Evolutionary conservation across 2,888 invertebrate species (phyloP).

Genomic region (Drymonia ruficornis): DNA sequence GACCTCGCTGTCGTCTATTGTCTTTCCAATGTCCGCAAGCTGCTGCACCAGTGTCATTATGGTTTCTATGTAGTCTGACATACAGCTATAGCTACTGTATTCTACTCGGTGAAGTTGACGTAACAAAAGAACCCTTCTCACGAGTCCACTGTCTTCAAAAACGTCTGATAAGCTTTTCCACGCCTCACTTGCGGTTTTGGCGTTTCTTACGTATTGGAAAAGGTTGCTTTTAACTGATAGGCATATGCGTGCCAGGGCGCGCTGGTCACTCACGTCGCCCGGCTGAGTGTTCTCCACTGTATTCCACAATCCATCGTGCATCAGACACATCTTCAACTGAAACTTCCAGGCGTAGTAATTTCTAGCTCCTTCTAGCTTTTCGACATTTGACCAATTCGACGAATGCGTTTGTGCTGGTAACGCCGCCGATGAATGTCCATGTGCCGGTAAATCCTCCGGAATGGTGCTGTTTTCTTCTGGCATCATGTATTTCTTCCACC

Average conservation of each 20-base stretch:
- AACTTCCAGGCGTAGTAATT: not conserved
- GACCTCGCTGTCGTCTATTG: conserved; percentile 6
- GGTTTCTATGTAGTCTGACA: conserved; percentile 12
- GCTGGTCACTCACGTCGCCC: conserved; percentile 1
- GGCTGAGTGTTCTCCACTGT: not conserved
- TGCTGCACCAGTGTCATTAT: conserved; percentile 8
- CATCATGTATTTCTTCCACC: too few relatives aligned
- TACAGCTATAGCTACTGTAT: not conserved
- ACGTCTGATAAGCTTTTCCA: conserved; percentile 3
- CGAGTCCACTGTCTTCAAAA: conserved; percentile 10
- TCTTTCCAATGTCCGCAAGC: conserved; percentile 7
- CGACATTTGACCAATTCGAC: too few relatives aligned
- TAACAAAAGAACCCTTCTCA: not conserved
- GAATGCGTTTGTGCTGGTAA: too few relatives aligned
- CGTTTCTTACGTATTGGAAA: not conserved
- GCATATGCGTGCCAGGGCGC: conserved; percentile 11
- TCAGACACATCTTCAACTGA: not conserved
- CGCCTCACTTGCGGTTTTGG: conserved; percentile 7
- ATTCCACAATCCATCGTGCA: not conserved
- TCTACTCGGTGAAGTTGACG: conserved; percentile 1
- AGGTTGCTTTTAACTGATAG: not conserved
- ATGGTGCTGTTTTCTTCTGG: too few relatives aligned
- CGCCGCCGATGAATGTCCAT: too few relatives aligned
- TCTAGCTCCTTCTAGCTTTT: not conserved
- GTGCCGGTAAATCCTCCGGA: too few relatives aligned